phyloP scores from a whole-genome alignment of 2,888 invertebrate species.

The Notodonta ziczac region DNA sequence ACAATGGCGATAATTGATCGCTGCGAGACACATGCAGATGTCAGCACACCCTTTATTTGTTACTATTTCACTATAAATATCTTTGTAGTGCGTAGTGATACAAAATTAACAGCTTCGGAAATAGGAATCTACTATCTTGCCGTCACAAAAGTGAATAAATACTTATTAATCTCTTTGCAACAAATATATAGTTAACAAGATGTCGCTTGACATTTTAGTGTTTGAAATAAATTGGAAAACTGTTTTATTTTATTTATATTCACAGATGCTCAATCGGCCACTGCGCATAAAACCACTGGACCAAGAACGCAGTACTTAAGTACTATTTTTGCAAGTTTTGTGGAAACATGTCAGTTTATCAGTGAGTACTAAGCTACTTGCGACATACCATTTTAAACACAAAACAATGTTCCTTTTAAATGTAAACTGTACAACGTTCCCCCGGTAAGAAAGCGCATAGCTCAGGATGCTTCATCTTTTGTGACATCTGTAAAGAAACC shows the following conservation, averaged over 20 bases:
- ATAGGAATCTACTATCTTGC: too few relatives aligned
- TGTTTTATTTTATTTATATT: too few relatives aligned
- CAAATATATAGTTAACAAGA: too few relatives aligned
- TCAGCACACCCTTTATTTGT: constrained; percentile 60
- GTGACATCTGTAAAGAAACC: constrained; percentile 28
- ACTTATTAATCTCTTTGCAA: too few relatives aligned
- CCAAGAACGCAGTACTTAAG: too few relatives aligned
- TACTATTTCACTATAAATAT: constrained; percentile 44
- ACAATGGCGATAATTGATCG: constrained; percentile 81
- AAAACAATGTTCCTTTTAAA: constrained; percentile 6
- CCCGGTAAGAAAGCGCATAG: constrained; percentile 25
- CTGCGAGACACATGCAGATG: constrained; percentile 70
- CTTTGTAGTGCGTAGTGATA: background rate
- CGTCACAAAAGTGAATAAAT: too few relatives aligned
- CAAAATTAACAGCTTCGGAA: background rate
- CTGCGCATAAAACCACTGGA: too few relatives aligned
- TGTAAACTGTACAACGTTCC: constrained; percentile 14
- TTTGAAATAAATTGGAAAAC: too few relatives aligned
- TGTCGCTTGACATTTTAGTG: too few relatives aligned
- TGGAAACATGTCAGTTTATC: too few relatives aligned
- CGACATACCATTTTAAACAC: constrained; percentile 24
- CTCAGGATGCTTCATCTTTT: constrained; percentile 15
- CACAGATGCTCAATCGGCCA: too few relatives aligned
- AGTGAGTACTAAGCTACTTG: constrained; percentile 25
- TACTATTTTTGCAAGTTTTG: too few relatives aligned